A percentile compares a stretch with the other conserved stretches of the same genome.
Conservation (phyloP, 35 echinoderm and acorn worm genomes). For the Chiridota heheva region DNA sequence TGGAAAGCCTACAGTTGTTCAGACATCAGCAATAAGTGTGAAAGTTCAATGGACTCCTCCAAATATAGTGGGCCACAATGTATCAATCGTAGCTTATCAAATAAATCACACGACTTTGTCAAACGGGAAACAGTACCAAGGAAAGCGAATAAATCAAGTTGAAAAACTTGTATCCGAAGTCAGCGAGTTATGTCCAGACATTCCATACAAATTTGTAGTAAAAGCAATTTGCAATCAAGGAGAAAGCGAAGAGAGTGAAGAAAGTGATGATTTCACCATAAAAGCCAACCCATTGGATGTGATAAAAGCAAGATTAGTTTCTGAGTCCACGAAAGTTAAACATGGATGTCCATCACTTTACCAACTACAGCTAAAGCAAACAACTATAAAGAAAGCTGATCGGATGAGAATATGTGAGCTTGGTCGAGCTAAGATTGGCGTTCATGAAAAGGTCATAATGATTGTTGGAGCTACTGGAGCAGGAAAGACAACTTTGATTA, state of each 20-base stretch:
- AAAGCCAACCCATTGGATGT: slow-evolving; percentile 37
- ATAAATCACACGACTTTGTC: not conserved
- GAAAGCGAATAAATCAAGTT: slow-evolving; percentile 30
- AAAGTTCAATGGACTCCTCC: slow-evolving; percentile 12
- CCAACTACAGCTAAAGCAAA: slow-evolving; percentile 19
- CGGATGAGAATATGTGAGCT: slow-evolving; percentile 39
- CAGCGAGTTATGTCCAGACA: too few relatives aligned
- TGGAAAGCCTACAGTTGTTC: slow-evolving; percentile 3
- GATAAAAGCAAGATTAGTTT: slow-evolving; percentile 26
- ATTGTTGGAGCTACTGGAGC: slow-evolving; percentile 63
- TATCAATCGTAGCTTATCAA: not conserved
- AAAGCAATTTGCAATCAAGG: slow-evolving; percentile 12
- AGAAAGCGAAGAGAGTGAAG: slow-evolving; percentile 28
- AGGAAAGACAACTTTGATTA: slow-evolving; percentile 52
- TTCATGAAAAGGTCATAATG: slow-evolving; percentile 61
- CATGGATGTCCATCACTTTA: slow-evolving; percentile 13
- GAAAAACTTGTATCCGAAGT: not conserved
- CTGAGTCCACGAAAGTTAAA: not conserved
- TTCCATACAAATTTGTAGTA: slow-evolving; percentile 17
- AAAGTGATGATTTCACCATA: slow-evolving; percentile 2
- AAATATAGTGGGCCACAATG: not conserved
- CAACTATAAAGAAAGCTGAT: not conserved
- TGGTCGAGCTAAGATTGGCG: not conserved
- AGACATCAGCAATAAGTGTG: slow-evolving; percentile 1
- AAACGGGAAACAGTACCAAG: not conserved